These are phyloP conservation scores for Lepidothrix coronata DNA, from an alignment of 2,113 vertebrate genomes.

Conservation along the genomic window DNA sequence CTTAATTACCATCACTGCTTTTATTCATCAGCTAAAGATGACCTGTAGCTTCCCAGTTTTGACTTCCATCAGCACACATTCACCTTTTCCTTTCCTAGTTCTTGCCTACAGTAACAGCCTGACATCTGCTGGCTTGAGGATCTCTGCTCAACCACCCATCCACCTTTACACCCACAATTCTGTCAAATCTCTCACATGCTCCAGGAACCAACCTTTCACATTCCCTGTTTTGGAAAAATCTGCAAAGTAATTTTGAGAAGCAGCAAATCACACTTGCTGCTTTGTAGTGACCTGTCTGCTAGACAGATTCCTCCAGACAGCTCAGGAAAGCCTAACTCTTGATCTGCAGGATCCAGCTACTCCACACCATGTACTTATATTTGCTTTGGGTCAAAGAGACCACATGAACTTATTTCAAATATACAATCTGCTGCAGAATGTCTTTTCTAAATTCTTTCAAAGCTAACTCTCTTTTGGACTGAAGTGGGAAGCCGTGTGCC, in stretches of 20 bases:
- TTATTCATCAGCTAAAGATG: neutral
- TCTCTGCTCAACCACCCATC: neutral
- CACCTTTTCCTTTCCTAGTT: neutral
- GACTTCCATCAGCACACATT: neutral
- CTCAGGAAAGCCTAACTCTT: neutral
- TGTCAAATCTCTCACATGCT: neutral
- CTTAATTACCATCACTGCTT: neutral
- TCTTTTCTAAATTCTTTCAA: neutral
- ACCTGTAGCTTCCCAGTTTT: neutral
- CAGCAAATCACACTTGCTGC: neutral
- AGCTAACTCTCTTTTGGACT: neutral
- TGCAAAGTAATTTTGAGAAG: neutral
- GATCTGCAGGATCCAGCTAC: neutral
- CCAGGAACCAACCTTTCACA: neutral
- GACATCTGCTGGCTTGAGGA: constrained; percentile 55
- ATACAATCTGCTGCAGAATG: neutral
- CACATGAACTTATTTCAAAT: neutral
- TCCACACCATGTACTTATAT: fast-evolving
- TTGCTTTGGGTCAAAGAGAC: neutral
- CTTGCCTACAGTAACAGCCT: neutral
- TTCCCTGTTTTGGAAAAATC: neutral
- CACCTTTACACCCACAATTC: neutral
- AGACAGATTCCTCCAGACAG: neutral
- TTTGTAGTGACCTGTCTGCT: fast-evolving
- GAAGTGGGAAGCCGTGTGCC: fast-evolving